Evolutionary conservation across 2,888 invertebrate genomes (phyloP).

Genomic region (Pyralis farinalis): DNA sequence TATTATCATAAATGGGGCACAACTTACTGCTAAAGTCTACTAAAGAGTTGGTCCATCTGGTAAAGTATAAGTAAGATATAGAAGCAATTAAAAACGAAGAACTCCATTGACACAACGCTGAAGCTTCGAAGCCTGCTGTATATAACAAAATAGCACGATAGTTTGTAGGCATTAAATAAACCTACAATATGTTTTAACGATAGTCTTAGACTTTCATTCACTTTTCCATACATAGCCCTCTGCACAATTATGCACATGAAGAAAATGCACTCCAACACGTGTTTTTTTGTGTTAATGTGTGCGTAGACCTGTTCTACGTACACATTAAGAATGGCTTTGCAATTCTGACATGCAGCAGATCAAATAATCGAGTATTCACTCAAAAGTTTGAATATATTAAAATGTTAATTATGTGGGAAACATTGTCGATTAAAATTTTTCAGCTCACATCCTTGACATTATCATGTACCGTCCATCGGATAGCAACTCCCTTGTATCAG

Average conservation of each 20-base stretch:
- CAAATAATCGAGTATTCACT: neutral
- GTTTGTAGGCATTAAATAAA: slow-evolving; percentile 24
- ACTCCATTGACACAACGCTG: slow-evolving; percentile 22
- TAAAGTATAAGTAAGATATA: slow-evolving; percentile 49
- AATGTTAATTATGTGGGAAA: slow-evolving; percentile 13
- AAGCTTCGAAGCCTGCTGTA: slow-evolving; percentile 37
- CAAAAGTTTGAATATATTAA: neutral
- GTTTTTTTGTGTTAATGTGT: no score
- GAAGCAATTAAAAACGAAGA: slow-evolving; percentile 30
- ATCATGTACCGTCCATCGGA: slow-evolving; percentile 80
- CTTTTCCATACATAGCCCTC: no score
- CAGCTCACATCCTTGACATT: slow-evolving; percentile 71
- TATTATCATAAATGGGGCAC: slow-evolving; percentile 39
- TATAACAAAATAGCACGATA: slow-evolving; percentile 30
- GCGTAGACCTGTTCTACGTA: no score
- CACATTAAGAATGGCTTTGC: no score
- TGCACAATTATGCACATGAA: no score
- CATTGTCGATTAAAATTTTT: slow-evolving; percentile 30
- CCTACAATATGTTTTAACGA: no score
- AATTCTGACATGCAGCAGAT: neutral
- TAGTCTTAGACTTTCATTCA: no score
- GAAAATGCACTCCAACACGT: no score
- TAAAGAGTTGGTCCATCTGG: slow-evolving; percentile 68
- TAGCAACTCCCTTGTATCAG: slow-evolving; percentile 84
- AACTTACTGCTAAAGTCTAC: slow-evolving; percentile 65